Conservation (phyloP, 2,113 vertebrate genomes). For the Burhinus bistriatus region DNA sequence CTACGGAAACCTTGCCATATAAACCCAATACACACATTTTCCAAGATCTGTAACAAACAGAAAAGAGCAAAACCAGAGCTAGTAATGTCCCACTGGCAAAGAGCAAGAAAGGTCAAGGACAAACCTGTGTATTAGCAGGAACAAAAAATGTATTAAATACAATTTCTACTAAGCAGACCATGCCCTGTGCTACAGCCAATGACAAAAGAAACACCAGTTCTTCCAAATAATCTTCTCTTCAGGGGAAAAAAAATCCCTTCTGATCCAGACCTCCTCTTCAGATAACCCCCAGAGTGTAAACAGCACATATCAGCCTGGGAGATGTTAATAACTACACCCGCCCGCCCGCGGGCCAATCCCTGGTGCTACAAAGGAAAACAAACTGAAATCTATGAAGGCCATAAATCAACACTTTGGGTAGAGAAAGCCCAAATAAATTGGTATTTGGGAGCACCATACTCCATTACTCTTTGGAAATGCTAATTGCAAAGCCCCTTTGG, state of each 20-base stretch:
- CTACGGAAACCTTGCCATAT: background rate
- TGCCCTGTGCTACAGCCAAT: background rate
- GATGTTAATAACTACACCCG: background rate
- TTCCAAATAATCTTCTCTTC: background rate
- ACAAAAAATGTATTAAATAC: background rate
- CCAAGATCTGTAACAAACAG: background rate
- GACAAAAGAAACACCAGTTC: background rate
- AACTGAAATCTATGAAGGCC: background rate
- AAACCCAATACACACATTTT: background rate
- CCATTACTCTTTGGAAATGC: background rate
- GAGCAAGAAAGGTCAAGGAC: background rate
- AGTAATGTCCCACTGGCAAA: background rate
- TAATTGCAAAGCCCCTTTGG: background rate
- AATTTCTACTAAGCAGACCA: background rate
- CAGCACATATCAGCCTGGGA: background rate
- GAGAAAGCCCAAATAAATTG: background rate
- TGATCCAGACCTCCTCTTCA: background rate
- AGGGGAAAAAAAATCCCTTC: fast-evolving
- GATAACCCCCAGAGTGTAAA: background rate
- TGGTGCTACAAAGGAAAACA: background rate
- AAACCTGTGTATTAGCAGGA: background rate
- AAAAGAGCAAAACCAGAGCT: background rate
- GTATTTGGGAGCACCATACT: background rate
- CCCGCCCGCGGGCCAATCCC: too few relatives aligned
- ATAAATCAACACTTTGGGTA: background rate